Evolutionary conservation across 2,797 vertebrate species (phyloP).

Genomic region (Sebastes cheni): DNA sequence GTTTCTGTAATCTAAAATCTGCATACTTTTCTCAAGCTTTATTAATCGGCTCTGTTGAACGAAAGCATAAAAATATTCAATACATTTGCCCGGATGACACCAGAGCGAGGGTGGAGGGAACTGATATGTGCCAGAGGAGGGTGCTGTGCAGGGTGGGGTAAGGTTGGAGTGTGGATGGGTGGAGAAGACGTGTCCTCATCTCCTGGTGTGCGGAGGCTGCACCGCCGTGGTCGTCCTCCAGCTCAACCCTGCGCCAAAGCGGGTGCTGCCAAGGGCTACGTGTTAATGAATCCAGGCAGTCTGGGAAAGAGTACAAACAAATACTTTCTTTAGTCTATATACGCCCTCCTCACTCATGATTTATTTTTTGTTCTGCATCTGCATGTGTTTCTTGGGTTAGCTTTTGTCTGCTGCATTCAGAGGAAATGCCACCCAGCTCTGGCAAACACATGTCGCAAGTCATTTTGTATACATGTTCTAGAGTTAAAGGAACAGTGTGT

Average conservation of each 20-base stretch:
- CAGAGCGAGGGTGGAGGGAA: not conserved
- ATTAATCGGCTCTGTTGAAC: slow-evolving; percentile 3
- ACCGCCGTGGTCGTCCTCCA: slow-evolving; percentile 32
- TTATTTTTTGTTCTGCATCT: slow-evolving; percentile 53
- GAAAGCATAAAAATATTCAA: slow-evolving; percentile 4
- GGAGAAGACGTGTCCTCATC: slow-evolving; percentile 60
- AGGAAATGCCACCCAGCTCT: slow-evolving; percentile 52
- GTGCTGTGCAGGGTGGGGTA: slow-evolving; percentile 29
- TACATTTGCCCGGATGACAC: not conserved
- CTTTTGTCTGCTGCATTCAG: slow-evolving; percentile 22
- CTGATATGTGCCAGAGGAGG: slow-evolving; percentile 27
- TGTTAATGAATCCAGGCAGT: slow-evolving; percentile 65
- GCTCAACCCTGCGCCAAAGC: slow-evolving; percentile 38
- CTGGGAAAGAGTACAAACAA: slow-evolving; percentile 62
- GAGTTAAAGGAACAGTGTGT: too few relatives aligned
- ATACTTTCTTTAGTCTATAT: slow-evolving; percentile 45
- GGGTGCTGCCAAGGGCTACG: slow-evolving; percentile 53
- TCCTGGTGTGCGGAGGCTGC: slow-evolving; percentile 31
- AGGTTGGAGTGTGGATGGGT: slow-evolving; percentile 16
- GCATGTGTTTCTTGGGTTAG: slow-evolving; percentile 43
- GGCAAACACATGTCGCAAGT: slow-evolving; percentile 2
- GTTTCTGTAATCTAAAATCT: slow-evolving; percentile 16
- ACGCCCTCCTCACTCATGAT: slow-evolving; percentile 40
- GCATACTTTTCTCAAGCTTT: slow-evolving; percentile 6
- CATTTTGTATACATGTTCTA: slow-evolving; percentile 5